Conservation (phyloP, 2,113 vertebrate genomes). For the Panthera uncia region DNA sequence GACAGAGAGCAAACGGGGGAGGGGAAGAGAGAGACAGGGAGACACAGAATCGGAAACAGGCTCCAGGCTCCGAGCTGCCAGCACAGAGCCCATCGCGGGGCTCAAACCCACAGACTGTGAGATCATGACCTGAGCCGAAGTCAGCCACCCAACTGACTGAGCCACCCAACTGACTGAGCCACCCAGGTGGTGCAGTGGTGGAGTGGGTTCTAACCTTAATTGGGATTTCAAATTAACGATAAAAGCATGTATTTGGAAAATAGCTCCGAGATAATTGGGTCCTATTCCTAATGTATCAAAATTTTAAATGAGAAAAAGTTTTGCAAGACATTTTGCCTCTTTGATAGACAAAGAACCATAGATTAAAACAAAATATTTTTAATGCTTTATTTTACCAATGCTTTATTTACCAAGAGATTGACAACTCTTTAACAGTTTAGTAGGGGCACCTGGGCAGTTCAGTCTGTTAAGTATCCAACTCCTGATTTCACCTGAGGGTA, state of each 20-base stretch:
- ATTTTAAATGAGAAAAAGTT: neutral
- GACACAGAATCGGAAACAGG: too few relatives aligned
- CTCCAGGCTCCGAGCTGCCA: too few relatives aligned
- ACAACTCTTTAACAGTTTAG: neutral
- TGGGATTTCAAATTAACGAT: neutral
- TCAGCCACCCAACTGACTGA: too few relatives aligned
- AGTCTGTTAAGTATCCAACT: too few relatives aligned
- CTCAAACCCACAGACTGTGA: too few relatives aligned
- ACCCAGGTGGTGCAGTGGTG: neutral
- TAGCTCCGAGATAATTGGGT: neutral
- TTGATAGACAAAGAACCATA: neutral
- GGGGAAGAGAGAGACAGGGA: too few relatives aligned
- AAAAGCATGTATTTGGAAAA: slow-evolving; percentile 7
- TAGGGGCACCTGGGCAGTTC: neutral
- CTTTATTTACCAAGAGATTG: neutral
- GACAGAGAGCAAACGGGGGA: too few relatives aligned
- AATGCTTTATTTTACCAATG: neutral
- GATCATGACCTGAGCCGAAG: too few relatives aligned
- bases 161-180: too few relatives aligned
- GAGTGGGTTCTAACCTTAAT: neutral
- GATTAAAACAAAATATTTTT: neutral
- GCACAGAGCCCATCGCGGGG: too few relatives aligned
- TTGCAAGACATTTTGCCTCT: neutral
- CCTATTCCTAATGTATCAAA: neutral
- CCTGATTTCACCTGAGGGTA: too few relatives aligned